Base-by-base conservation (phyloP, 1,140 invertebrate species). In the Cydia pomonella region DNA sequence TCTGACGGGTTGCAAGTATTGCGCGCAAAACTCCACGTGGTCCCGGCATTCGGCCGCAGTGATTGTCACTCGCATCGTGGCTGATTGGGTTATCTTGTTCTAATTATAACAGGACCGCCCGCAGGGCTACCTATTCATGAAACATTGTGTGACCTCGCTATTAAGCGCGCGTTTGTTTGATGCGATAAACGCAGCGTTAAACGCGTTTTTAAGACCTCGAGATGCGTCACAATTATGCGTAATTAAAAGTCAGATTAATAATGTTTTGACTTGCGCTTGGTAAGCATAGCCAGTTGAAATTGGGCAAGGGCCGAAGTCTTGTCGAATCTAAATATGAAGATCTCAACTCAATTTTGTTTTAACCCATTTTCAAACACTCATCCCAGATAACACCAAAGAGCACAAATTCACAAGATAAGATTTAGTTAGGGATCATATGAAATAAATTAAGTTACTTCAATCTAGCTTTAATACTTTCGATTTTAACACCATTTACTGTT, bases 51-150 rank as follows among this genome's bases (percentile, higher is more conserved):
- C 64, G 16, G 29, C 9, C 16, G 0, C 1, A 69, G n/a, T 69
- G 64, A 69, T 69, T 9, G 64, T 69, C 64, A 69, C n/a, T 33
- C 64, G 33, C 27, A 5, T 69, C 27, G 16, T 4, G 29, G n/a
- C 29, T 69, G 64, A 69, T 69, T 9, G 5, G 16, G 27, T 69
- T 69, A 69, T 69, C 64, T n/a, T 18, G 27, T n/a, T 69, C 33
- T 69, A 69, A 69, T 69, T 41, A 69, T 41, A 69, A 10, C 47
- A 18, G 47, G n/a, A 50, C n/a, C n/a, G 47, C n/a, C n/a, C 47
- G 47, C n/a, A 18, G n/a, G 16, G 5, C 47, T 18, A 18, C 47
- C 47, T 50, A 59, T 59, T 59, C 53, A 12, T 59, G 12, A 59
- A 59, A 10, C 21, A 21, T 59, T 23, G 6, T 23, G 18, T 59